These are phyloP conservation scores for Ornithoptera alexandrae DNA, from an alignment of 2,888 invertebrate genomes.

Conservation along the genomic window DNA sequence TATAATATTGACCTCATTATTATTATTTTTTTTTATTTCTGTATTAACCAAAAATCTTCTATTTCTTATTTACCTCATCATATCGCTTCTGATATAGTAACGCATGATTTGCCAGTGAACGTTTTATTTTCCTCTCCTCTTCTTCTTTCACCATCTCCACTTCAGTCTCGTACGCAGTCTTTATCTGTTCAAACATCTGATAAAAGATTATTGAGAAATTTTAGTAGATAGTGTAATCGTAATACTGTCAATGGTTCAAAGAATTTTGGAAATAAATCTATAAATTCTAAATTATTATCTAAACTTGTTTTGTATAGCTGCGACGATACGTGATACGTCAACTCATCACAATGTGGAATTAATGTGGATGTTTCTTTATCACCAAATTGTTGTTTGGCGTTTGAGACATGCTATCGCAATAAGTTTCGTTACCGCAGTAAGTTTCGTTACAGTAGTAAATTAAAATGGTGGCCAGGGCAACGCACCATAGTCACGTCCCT, in stretches of 20 bases:
- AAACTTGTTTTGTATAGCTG: too few species aligned
- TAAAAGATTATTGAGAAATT: background rate
- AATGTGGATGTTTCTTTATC: too few species aligned
- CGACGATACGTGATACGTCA: too few species aligned
- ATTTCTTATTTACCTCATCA: slow-evolving; percentile 48
- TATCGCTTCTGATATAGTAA: slow-evolving; percentile 48
- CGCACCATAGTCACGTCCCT: too few species aligned
- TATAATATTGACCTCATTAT: background rate
- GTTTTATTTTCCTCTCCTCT: slow-evolving; percentile 51
- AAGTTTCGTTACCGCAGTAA: too few species aligned
- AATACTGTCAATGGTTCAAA: background rate
- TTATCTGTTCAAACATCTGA: slow-evolving; percentile 67
- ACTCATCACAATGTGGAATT: too few species aligned
- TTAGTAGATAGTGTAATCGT: background rate
- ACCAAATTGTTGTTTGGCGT: too few species aligned
- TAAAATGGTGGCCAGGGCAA: too few species aligned
- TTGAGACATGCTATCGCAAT: too few species aligned
- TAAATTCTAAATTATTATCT: too few species aligned
- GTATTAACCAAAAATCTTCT: background rate
- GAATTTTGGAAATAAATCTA: background rate
- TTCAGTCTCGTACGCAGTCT: slow-evolving; percentile 62
- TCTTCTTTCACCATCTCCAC: slow-evolving; percentile 55
- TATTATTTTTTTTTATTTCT: background rate
- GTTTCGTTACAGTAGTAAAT: too few species aligned
- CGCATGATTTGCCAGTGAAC: slow-evolving; percentile 50